These are phyloP conservation scores for Nycteola revayana DNA, from an alignment of 2,888 invertebrate species.

Conservation along the genomic window DNA sequence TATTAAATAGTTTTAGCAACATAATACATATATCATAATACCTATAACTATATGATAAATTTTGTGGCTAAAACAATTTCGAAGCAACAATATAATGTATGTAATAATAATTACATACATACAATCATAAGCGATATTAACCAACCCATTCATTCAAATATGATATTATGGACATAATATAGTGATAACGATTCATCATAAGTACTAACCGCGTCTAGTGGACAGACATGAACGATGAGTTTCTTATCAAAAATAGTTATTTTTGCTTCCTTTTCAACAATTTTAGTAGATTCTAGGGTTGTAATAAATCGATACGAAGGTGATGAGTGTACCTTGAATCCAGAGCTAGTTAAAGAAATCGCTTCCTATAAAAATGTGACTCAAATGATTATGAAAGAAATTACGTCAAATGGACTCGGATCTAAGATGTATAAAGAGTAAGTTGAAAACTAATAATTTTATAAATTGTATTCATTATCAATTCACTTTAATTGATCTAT, in stretches of 20 bases:
- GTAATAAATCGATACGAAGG: constrained; percentile 35
- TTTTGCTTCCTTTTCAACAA: constrained; percentile 12
- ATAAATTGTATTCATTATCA: too few species aligned
- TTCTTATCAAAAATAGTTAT: constrained; percentile 17
- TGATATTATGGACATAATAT: too few species aligned
- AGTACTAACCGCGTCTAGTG: constrained; percentile 13
- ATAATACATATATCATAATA: too few species aligned
- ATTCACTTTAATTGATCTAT: too few species aligned
- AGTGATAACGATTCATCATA: constrained; percentile 14
- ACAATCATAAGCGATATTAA: too few species aligned
- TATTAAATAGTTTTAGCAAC: too few species aligned
- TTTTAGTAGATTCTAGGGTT: constrained; percentile 28
- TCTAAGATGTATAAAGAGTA: constrained; percentile 74
- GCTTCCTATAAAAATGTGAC: constrained; percentile 73
- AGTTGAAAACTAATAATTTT: too few species aligned
- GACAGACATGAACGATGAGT: constrained; percentile 16
- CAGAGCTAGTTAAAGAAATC: constrained; percentile 72
- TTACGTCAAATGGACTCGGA: constrained; percentile 63
- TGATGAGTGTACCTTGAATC: constrained; percentile 35
- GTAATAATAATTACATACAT: too few species aligned
- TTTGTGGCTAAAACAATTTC: too few species aligned
- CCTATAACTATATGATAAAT: too few species aligned
- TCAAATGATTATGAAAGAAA: constrained; percentile 66
- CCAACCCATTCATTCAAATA: too few species aligned
- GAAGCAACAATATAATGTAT: too few species aligned